phyloP scores from a whole-genome alignment of 1,140 invertebrate genomes.

The Paralvinella palmiformis region DNA sequence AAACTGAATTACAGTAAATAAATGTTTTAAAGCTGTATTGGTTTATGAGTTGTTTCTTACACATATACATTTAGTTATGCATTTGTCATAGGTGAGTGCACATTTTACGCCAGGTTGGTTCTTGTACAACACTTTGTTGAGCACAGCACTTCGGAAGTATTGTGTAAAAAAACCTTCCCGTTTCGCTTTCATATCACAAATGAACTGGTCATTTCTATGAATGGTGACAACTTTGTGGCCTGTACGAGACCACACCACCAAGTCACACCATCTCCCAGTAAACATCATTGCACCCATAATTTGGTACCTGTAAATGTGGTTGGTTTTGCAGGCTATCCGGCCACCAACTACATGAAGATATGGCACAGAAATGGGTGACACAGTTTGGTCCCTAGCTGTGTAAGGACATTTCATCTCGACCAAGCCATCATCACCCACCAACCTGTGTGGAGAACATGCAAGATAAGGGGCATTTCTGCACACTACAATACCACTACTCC shows the following conservation, averaged over 20 bases:
- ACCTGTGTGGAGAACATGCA: constrained; percentile 23
- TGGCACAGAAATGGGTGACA: constrained; percentile 12
- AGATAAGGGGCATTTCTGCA: constrained; percentile 18
- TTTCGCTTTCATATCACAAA: constrained; percentile 5
- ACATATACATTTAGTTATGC: background rate
- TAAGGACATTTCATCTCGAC: constrained; percentile 24
- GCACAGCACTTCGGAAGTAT: background rate
- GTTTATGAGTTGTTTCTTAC: background rate
- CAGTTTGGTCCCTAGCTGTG: background rate
- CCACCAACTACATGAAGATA: constrained; percentile 14
- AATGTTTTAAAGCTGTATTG: too few relatives aligned
- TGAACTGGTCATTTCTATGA: constrained; percentile 7
- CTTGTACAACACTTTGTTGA: background rate
- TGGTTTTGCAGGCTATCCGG: constrained; percentile 13
- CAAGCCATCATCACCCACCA: constrained; percentile 15
- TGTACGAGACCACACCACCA: constrained; percentile 22
- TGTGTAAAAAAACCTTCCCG: background rate
- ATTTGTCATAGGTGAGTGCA: background rate
- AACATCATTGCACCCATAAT: constrained; percentile 20
- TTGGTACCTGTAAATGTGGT: constrained; percentile 20
- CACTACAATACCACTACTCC: constrained; percentile 20
- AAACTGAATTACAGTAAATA: too few relatives aligned
- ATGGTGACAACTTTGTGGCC: constrained; percentile 13
- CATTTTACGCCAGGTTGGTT: too few relatives aligned
- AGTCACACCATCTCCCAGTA: constrained; percentile 16